Conservation (phyloP, 2,113 vertebrate species). For the Castor canadensis region DNA sequence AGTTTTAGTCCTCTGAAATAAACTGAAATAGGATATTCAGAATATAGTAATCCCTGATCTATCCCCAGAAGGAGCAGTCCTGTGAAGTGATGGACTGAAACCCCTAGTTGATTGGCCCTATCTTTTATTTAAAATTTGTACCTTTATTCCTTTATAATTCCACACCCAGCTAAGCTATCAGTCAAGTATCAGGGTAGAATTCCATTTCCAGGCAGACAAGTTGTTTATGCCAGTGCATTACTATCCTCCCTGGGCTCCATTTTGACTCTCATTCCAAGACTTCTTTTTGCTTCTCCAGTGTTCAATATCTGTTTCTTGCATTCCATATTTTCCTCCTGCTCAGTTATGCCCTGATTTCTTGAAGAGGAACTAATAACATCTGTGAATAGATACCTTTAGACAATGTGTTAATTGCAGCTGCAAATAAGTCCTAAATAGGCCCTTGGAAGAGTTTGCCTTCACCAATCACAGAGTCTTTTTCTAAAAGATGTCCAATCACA, state of each 20-base stretch:
- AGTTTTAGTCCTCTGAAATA: neutral
- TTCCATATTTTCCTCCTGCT: neutral
- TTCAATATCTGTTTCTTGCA: neutral
- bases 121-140: neutral
- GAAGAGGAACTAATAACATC: neutral
- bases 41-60: neutral
- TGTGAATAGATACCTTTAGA: neutral
- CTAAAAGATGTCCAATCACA: too few relatives aligned
- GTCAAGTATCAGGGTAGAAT: neutral
- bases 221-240: neutral
- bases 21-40: neutral
- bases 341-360: neutral
- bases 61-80: neutral
- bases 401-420: neutral
- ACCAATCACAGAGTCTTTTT: neutral
- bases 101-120: neutral
- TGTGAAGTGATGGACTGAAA: neutral
- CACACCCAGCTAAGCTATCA: neutral
- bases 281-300: neutral
- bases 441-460: neutral
- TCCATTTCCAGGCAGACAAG: neutral
- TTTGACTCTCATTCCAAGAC: neutral
- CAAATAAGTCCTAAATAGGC: neutral
- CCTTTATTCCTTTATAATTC: neutral
- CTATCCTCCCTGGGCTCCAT: neutral